Evolutionary conservation across 2,113 vertebrate genomes (phyloP), one percentile per base, ranked within the genome.

Genomic region (Eidolon helvum): DNA sequence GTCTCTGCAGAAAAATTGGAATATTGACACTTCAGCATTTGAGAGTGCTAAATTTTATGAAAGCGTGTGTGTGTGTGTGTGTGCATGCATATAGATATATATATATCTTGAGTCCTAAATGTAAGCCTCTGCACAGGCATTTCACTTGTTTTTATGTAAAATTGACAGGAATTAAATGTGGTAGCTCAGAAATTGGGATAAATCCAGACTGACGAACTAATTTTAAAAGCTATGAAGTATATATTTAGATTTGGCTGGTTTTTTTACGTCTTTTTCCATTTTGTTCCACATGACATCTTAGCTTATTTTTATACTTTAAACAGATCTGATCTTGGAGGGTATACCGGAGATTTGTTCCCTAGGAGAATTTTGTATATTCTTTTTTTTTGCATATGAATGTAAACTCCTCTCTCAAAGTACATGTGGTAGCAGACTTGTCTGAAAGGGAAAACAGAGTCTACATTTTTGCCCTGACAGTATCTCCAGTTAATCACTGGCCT

Each of bases 241-340:
- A 93, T 97, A 97, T 97, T 97, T 97, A 96, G 90, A 83, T 90
- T 94, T 96, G 92, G 53, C 92, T 90, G 78, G 9, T 50, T 59
- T 89, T 78, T 91, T 88, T 12, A 88, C 91, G 19, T 96, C 90
- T 93, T 85, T 40, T 94, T 94, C 55, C 84, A 95, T 83, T 97
- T 97, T 94, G 84, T 97, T 90, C 90, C 53, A 92, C 61, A 35
- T 75, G 43, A 90, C 68, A 88, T 87, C 90, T 95, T 87, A 97
- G 61, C 18, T 96, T 95, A 78, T 96, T 97, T 97, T 97, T 96
- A 59, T 96, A 71, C 65, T 95, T 96, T 85, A 94, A 95, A 92
- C 75, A 89, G 78, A 86, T 77, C 21, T 93, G 77, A 63, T 82
- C 92, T 94, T 90, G 38, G 55, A 95, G 65, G 74, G 6, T 69